Percentiles rank a stretch among this genome's conserved stretches.
Conservation (phyloP, 1,140 invertebrate genomes). For the Seison nebaliae region DNA sequence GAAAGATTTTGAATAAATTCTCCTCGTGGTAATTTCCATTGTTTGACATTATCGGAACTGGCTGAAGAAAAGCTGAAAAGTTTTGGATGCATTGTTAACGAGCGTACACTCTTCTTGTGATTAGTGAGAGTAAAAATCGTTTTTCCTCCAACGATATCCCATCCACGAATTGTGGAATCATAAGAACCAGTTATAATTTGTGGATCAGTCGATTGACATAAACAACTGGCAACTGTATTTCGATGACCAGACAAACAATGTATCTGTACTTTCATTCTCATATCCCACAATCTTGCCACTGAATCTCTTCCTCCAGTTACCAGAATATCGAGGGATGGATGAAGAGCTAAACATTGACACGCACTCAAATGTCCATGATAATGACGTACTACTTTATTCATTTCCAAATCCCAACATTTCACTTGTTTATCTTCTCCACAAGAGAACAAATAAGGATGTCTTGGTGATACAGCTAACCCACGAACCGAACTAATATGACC, state of each 20-base stretch:
- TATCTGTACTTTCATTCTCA: conserved; percentile 90
- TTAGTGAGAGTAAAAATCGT: conserved; percentile 79
- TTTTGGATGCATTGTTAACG: conserved; percentile 62
- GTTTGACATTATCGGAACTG: conserved; percentile 92
- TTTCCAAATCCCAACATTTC: conserved; percentile 97
- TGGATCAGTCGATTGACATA: conserved; percentile 66
- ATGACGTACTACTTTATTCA: conserved; percentile 90
- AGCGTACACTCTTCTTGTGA: conserved; percentile 89
- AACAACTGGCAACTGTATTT: conserved; percentile 77
- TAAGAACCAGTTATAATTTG: conserved; percentile 47
- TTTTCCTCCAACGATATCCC: conserved; percentile 85
- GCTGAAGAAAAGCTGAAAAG: conserved; percentile 86
- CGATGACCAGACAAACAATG: conserved; percentile 84
- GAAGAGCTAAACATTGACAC: conserved; percentile 67
- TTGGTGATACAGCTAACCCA: conserved; percentile 61
- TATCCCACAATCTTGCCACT: conserved; percentile 86
- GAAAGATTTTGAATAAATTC: conserved; percentile 88
- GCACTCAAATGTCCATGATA: conserved; percentile 96
- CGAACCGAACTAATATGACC: conserved; percentile 90
- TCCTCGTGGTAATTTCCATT: conserved; percentile 93
- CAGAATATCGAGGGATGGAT: conserved; percentile 80
- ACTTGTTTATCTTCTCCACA: conserved; percentile 97
- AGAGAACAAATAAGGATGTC: conserved; percentile 92
- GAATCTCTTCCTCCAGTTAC: conserved; percentile 75
- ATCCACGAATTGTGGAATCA: conserved; percentile 52